These are phyloP conservation scores for Sinocyclocheilus anshuiensis DNA, from an alignment of 2,113 vertebrate species.

Conservation along the genomic window DNA sequence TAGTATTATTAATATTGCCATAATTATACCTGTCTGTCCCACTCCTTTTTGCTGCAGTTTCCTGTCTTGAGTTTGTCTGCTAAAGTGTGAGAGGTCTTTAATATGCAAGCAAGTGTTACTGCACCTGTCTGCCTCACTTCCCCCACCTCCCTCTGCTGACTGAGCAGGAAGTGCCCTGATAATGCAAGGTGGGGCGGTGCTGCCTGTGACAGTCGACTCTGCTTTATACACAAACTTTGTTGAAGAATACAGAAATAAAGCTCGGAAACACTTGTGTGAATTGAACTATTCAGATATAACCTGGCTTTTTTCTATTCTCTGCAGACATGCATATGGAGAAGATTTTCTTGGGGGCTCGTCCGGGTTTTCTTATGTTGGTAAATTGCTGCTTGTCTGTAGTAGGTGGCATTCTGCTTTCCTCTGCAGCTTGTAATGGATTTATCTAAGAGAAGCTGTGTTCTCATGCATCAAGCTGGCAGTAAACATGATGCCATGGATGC, in stretches of 20 bases:
- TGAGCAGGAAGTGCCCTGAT: neutral
- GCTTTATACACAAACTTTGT: neutral
- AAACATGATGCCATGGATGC: conserved; percentile 35
- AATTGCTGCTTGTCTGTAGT: conserved; percentile 25
- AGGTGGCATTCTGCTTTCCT: conserved; percentile 27
- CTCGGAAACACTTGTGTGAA: neutral
- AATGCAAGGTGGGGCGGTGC: neutral
- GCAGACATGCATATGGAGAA: neutral
- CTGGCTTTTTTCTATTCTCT: neutral
- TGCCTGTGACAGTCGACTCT: neutral
- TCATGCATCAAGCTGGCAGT: conserved; percentile 40
- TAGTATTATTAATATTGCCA: too few species aligned
- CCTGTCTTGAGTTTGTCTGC: neutral
- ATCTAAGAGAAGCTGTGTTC: conserved; percentile 47
- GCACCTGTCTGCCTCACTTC: conserved; percentile 1
- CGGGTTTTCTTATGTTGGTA: conserved; percentile 24
- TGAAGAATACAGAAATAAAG: neutral
- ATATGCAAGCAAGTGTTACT: conserved; percentile 8
- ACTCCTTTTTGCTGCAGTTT: neutral
- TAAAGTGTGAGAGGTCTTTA: neutral
- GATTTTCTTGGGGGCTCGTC: neutral
- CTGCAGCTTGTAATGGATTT: conserved; percentile 48
- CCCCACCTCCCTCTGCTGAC: neutral
- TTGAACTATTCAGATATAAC: neutral
- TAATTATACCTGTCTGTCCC: neutral